Evolutionary conservation across 2,113 vertebrate species (phyloP).

Genomic region (Centropristis striata): DNA sequence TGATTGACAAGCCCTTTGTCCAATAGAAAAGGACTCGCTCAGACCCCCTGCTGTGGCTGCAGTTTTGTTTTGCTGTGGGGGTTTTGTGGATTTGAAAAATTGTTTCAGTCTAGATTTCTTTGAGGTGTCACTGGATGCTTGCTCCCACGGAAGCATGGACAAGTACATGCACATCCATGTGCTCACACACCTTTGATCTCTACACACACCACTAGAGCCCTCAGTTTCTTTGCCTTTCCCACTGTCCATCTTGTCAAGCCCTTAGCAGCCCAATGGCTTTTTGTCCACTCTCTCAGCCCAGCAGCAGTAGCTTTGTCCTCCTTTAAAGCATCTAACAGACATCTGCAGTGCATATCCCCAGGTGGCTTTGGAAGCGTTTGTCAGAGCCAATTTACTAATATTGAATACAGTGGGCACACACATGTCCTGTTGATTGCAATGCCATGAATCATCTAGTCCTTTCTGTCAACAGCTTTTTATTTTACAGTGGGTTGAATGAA

Average conservation of each 20-base stretch:
- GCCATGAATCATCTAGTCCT: constrained; percentile 12
- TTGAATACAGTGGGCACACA: constrained; percentile 28
- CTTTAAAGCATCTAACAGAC: constrained; percentile 39
- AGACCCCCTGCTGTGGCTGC: constrained; percentile 38
- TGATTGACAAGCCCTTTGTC: constrained; percentile 74
- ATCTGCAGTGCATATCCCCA: constrained; percentile 39
- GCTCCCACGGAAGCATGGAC: constrained; percentile 25
- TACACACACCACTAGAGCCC: constrained; percentile 37
- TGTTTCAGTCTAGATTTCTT: constrained; percentile 42
- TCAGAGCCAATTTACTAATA: constrained; percentile 30
- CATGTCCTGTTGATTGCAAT: constrained; percentile 32
- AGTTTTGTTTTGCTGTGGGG: constrained; percentile 53
- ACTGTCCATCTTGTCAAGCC: constrained; percentile 54
- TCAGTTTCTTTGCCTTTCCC: constrained; percentile 26
- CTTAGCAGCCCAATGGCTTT: constrained; percentile 41
- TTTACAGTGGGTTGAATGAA: neutral
- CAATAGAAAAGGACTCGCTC: constrained; percentile 59
- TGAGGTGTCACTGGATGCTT: constrained; percentile 53
- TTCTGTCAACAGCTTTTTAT: constrained; percentile 12
- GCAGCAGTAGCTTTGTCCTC: constrained; percentile 66
- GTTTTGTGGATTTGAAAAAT: constrained; percentile 47
- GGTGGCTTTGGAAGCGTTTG: constrained; percentile 52
- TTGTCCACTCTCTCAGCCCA: constrained; percentile 38
- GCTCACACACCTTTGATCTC: constrained; percentile 71
- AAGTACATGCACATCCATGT: constrained; percentile 34